Base-by-base conservation (phyloP, 2,113 vertebrate species). In the Circaetus gallicus region DNA sequence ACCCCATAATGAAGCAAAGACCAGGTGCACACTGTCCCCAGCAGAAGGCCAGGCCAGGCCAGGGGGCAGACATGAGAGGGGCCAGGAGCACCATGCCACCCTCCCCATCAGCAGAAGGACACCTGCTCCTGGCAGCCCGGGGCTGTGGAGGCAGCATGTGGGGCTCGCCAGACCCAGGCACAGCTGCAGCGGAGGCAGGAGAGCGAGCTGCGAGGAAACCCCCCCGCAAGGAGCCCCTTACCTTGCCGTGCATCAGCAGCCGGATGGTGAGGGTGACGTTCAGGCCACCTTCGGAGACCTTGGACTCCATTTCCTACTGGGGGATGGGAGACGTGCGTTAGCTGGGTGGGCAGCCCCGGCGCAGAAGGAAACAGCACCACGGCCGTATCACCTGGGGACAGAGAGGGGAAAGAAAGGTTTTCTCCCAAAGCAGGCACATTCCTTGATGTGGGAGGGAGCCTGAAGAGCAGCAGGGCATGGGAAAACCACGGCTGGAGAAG, bases 241-340 rank as follows among this genome's bases (percentile, higher is more conserved):
- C 99, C 98, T 99, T 99, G 90, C 99, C 99, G 0, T 99, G 99
- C 99, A 99, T 99, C 95, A 99, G 98, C 91, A 99, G 99, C 66
- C 99, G 99, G 96, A 99, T 99, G 91, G 99, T 99, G 80, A 99
- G 99, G 63, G 99, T 99, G 96, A 99, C 99, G 11, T 99, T 99
- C 96, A 99, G 98, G 66, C 99, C 99, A 0, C 99, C 99, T 97
- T 99, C 99, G 0, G 99, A 99, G 87, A 99, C 99, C 97, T 99
- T 99, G 67, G 99, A 98, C 90, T 99, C 99, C 99, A 99, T 99
- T 96, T 98, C 93, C 96, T 98, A 90, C 95, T 78, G 38, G 98
- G 97, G 95, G 97, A 96, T 7, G 45, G 97, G 94, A 96, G 97
- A 94, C 34, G 86, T 38, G 91, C 6, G 95, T 84, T 77, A 94